phyloP scores from a whole-genome alignment of 2,888 invertebrate species.

The Isotomurus palustris region DNA sequence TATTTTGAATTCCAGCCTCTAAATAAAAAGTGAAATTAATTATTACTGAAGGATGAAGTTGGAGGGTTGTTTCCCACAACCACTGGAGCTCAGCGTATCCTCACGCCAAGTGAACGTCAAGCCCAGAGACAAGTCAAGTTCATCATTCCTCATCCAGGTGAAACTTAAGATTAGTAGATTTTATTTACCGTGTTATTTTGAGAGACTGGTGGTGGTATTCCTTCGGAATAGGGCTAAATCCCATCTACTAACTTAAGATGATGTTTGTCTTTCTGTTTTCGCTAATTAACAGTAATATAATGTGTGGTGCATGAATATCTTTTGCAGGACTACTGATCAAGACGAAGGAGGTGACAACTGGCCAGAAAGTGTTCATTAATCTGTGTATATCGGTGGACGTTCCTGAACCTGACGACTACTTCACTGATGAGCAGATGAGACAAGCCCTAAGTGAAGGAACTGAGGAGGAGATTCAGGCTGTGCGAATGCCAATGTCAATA shows the following conservation, averaged over 20 bases:
- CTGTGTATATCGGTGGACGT: constrained; percentile 50
- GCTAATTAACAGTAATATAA: not conserved
- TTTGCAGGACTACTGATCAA: constrained; percentile 47
- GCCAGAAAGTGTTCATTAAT: constrained; percentile 50
- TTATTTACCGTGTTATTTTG: not conserved
- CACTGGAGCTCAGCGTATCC: constrained; percentile 4
- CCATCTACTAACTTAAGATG: not conserved
- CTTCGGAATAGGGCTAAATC: not conserved
- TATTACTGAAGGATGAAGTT: not conserved
- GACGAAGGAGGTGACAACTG: constrained; percentile 40
- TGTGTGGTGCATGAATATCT: constrained; percentile 3
- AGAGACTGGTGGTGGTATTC: not conserved
- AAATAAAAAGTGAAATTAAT: too few relatives aligned
- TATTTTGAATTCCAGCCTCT: not conserved
- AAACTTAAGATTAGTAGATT: not conserved
- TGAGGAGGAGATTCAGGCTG: constrained; percentile 50
- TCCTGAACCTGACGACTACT: constrained; percentile 39
- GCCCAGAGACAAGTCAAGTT: constrained; percentile 41
- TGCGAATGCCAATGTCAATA: constrained; percentile 53
- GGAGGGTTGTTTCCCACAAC: constrained; percentile 5
- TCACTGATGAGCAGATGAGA: constrained; percentile 51
- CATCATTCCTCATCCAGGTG: constrained; percentile 42
- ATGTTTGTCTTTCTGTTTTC: not conserved
- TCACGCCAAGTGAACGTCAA: constrained; percentile 39
- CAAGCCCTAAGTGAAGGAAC: constrained; percentile 48